Evolutionary conservation across 1,140 invertebrate genomes (phyloP), one percentile per base, ranked within the genome.

Genomic region (Cydia strobilella): DNA sequence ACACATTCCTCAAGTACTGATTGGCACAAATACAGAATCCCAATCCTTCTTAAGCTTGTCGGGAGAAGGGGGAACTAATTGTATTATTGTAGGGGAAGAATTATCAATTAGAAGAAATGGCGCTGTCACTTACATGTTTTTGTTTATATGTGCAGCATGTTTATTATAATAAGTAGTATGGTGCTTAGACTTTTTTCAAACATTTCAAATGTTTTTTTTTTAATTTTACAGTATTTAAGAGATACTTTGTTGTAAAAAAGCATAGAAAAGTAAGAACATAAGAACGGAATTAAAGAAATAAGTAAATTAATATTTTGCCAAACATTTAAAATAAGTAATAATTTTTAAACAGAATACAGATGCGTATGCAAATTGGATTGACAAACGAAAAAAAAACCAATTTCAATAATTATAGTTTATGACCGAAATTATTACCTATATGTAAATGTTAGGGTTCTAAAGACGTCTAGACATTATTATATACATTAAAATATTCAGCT

Each of bases 21-120:
- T 59, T 59, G 54, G 54, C 54, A 59, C 20, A 59, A 59, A 59
- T 23, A 59, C 54, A 54, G 45, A 13, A 54, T 54, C 51, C n/a
- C 3, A 59, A 54, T 54, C 51, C 51, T 20, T 12, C 54, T 59
- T 86, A 88, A 88, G 86, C 87, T 86, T 83, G 81, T 77, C 78
- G 77, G 80, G 82, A 82, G 87, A 88, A 86, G 83, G 88, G 90
- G 87, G 92, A 93, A 93, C 93, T 93, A 93, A 93, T 93, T 92
- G 90, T 93, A 92, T 93, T 93, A 93, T 91, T 92, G 84, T 88
- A 86, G 82, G 78, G 83, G 88, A 90, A 89, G 90, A 93, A 93
- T 93, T 92, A 92, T 92, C 92, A 93, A 93, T 93, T 92, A 91
- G 85, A 91, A 90, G 87, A 92, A 87, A 86, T 69, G n/a, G 39